Evolutionary conservation across 1,140 invertebrate species (phyloP).

Genomic region (Cotesia chilonis): DNA sequence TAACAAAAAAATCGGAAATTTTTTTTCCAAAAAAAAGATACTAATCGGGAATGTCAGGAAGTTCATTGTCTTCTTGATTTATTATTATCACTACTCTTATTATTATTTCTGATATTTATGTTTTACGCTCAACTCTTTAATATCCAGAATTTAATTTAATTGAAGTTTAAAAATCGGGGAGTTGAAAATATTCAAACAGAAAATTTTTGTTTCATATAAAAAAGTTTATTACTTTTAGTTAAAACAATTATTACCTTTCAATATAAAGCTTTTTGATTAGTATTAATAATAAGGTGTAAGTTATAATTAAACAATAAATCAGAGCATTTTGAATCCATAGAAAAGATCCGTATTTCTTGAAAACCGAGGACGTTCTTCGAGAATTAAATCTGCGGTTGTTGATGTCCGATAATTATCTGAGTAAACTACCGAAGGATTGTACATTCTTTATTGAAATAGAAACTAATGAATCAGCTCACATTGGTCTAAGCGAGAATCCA

Average conservation of each 20-base stretch:
- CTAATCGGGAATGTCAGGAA: no score
- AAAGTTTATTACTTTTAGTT: background rate
- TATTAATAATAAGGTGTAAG: no score
- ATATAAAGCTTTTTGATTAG: no score
- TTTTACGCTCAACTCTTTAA: no score
- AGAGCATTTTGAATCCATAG: conserved; percentile 44
- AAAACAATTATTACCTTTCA: no score
- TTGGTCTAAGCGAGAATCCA: conserved; percentile 62
- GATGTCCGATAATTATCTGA: conserved; percentile 61
- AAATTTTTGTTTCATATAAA: conserved; percentile 13
- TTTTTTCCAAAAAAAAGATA: no score
- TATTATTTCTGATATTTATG: no score
- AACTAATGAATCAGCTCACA: conserved; percentile 67
- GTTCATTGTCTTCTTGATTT: no score
- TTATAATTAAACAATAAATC: background rate
- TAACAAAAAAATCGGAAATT: no score
- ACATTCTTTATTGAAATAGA: conserved; percentile 69
- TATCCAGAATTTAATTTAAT: no score
- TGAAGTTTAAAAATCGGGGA: no score
- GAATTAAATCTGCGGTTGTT: conserved; percentile 69
- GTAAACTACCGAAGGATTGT: conserved; percentile 63
- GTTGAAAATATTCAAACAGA: conserved; percentile 3
- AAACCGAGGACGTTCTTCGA: conserved; percentile 69
- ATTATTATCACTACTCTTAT: no score
- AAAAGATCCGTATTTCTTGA: conserved; percentile 69